These are phyloP conservation scores for Capreolus pygargus DNA, from an alignment of 2,113 vertebrate species.

Conservation along the genomic window DNA sequence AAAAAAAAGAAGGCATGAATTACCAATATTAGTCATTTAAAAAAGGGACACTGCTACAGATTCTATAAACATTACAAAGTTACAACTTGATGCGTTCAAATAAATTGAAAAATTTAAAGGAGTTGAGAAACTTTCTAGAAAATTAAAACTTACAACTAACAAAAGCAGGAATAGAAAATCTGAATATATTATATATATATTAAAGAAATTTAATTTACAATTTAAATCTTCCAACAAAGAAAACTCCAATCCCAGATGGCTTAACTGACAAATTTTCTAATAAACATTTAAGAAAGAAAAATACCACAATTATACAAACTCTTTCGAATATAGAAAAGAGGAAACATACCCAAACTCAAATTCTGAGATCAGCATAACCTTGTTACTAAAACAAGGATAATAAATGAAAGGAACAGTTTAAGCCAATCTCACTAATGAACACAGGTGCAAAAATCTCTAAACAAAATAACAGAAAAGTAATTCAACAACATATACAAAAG, in stretches of 20 bases:
- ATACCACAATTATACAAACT: not conserved
- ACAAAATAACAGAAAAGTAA: not conserved
- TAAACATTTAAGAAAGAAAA: constrained; percentile 16
- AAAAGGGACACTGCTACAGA: not conserved
- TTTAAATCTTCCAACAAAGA: constrained; percentile 44
- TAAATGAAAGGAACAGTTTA: not conserved
- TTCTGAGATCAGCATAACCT: not conserved
- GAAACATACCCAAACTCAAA: not conserved
- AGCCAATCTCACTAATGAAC: not conserved
- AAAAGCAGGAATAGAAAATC: not conserved
- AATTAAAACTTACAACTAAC: not conserved
- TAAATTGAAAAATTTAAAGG: not conserved
- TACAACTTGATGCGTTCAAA: not conserved
- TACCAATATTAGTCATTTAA: not conserved
- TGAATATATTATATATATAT: not conserved
- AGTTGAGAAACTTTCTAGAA: not conserved
- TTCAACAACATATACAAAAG: not conserved
- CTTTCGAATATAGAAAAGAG: not conserved
- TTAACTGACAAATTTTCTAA: constrained; percentile 29
- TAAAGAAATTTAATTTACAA: not conserved
- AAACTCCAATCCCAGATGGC: not conserved
- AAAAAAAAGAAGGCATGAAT: not conserved
- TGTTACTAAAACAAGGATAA: not conserved
- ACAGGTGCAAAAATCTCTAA: not conserved
- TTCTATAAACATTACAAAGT: not conserved